Evolutionary conservation across 2,113 vertebrate genomes (phyloP), one percentile per base, ranked within the genome.

Genomic region (Perca schrenkii): DNA sequence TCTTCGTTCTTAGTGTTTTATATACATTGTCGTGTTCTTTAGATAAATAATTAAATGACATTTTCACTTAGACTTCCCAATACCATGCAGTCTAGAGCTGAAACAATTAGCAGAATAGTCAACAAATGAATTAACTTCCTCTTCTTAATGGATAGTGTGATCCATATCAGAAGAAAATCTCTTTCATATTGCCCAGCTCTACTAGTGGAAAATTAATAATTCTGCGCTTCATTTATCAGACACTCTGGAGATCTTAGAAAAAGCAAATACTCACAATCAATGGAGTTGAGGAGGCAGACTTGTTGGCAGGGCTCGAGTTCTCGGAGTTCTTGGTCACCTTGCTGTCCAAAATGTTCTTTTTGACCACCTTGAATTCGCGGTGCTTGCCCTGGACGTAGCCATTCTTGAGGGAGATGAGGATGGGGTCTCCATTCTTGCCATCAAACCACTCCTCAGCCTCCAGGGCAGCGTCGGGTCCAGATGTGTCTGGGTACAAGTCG

Each of bases 361-460:
- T 99, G 82, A 98, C 96, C 91, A 99, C 97, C 89, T 97, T 97
- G 89, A 99, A 95, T 16, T 99, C 98, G 31, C 97, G 95, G 93
- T 96, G 97, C 89, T 99, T 99, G 92, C 93, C 94, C 0, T 97
- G 97, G 75, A 98, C 96, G 74, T 98, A 99, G 8, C 97, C 98
- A 0, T 99, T 95, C 91, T 98, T 99, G 74, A 99, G 94, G 73
- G 98, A 99, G 92, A 99, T 98, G 81, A 97, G 96, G 58, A 98
- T 87, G 0, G 98, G 98, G 1, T 99, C 97, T 0, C 97, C 98
- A 0, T 97, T 97, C 92, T 97, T 97, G 28, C 98, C 98, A 0
- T 98, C 97, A 54, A 98, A 97, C 98, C 98, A 99, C 2, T 99
- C 98, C 84, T 99, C 97, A 0, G 98, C 98, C 86, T 99, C 98